Evolutionary conservation across 1,140 invertebrate species (phyloP), one percentile per base, ranked within the genome.

Genomic region (Drosophila auraria): DNA sequence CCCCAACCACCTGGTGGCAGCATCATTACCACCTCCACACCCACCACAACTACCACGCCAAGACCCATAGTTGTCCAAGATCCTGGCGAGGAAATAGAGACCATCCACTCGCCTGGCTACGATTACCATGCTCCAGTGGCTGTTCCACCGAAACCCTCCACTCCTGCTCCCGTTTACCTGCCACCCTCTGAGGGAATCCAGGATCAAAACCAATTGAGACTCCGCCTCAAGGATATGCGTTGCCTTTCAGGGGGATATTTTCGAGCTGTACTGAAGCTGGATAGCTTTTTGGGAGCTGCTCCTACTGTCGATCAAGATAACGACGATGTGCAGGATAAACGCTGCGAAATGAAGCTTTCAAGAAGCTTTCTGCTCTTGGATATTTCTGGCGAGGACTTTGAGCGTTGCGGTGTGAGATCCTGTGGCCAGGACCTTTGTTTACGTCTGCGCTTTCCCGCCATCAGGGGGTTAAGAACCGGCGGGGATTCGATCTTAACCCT

Each of bases 401-500:
- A 87, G 47, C 72, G 84, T 9, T 94, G 94, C 72, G 94, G 94
- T 1, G 92, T 94, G 0, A 70, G 63, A 6, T 44, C 82, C 30
- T 94, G 94, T 66, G 86, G 86, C 6, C 80, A 81, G 60, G 92
- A 93, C 73, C 84, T 94, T 64, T 96, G 95, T 77, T 82, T 96
- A 15, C 93, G 93, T 4, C 33, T 96, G 1, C 93, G 95, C 44
- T 95, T 96, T 80, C 95, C 96, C 9, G 92, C 94, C 5, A 94
- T 96, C 36, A 69, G 92, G 9, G 95, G 95, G 2, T 83, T 96
- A 38, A 94, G 94, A 83, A 93, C 96, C n/a, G 94, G 94, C 1
- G 94, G 95, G 51, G 96, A 96, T 81, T 91, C 94, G 2, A 93
- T 94, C 11, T 92, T 96, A 12, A 95, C 94, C 25, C 92, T 96